Conservation (phyloP, 2,888 invertebrate species). For the Ctena decussata region DNA sequence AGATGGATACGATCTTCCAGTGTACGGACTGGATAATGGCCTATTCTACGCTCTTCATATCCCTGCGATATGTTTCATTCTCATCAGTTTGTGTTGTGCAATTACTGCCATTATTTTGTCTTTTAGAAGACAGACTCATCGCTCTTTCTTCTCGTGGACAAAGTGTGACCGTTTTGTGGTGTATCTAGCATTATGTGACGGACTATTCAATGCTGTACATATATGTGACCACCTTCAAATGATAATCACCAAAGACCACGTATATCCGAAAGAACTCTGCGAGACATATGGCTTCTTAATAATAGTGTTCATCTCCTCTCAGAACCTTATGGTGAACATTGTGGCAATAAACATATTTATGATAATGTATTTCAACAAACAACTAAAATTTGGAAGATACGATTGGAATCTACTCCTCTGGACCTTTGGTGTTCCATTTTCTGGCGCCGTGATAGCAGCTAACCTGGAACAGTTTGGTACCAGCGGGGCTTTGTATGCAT, state of each 20-base stretch:
- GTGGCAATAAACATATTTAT: background rate
- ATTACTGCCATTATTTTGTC: background rate
- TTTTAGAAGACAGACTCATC: background rate
- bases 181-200: background rate
- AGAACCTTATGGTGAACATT: background rate
- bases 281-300: background rate
- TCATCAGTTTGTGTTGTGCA: background rate
- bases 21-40: background rate
- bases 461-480: background rate
- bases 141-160: background rate
- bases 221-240: background rate
- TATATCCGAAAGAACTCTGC: background rate
- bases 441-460: background rate
- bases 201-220: background rate
- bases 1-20: background rate
- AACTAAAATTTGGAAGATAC: background rate
- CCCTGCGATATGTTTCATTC: background rate
- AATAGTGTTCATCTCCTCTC: background rate
- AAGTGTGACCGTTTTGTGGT: conserved; percentile 4
- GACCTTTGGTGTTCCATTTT: background rate
- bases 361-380: background rate
- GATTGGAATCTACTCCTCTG: background rate
- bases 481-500: background rate
- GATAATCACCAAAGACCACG: background rate
- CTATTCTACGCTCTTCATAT: background rate